Evolutionary conservation across 2,797 vertebrate genomes (phyloP), one percentile per base, ranked within the genome.

Genomic region (Labeo calbasu): DNA sequence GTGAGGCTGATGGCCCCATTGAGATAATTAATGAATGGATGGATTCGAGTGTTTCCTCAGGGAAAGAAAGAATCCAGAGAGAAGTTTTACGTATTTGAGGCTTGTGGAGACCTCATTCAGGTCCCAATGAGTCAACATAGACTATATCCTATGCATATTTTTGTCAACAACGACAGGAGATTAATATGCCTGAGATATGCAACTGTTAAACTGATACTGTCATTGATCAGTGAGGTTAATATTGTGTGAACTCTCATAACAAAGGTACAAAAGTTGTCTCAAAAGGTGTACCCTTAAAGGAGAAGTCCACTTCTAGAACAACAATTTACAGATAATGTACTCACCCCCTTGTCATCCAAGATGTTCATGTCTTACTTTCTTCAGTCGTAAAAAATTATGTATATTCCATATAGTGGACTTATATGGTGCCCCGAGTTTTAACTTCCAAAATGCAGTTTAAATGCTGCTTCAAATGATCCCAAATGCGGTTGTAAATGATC

Each of bases 1-100:
- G 43, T 63, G 40, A 63, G 46, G 46, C 84, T 87, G 70, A 61
- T 84, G 81, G 84, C 77, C 77, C 51, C 32, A 79, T 80, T 68
- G 28, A 88, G 63, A 83, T 85, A 89, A 88, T 66, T 81, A 92
- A 92, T 93, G 91, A 91, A 92, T 93, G 91, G 90, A 82, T 89
- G 90, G 82, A 86, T 85, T 89, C 90, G 88, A 87, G 87, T 92
- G 88, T 85, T 87, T 88, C 50, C 63, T 85, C 46, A 8, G 87
- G 75, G 88, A 73, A 72, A 85, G 72, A 65, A 88, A 68, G 85
- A 48, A 86, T 48, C 28, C 53, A 84, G 81, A 85, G 89, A 85
- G 76, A 91, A 87, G 87, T 88, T 83, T 81, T 36, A 86, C 68
- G 1, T 15, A 21, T 66, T 82, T 63, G 73, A 55, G 53, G 25